Base-by-base conservation (phyloP, 2,888 invertebrate genomes). In the Aporophyla nigra region DNA sequence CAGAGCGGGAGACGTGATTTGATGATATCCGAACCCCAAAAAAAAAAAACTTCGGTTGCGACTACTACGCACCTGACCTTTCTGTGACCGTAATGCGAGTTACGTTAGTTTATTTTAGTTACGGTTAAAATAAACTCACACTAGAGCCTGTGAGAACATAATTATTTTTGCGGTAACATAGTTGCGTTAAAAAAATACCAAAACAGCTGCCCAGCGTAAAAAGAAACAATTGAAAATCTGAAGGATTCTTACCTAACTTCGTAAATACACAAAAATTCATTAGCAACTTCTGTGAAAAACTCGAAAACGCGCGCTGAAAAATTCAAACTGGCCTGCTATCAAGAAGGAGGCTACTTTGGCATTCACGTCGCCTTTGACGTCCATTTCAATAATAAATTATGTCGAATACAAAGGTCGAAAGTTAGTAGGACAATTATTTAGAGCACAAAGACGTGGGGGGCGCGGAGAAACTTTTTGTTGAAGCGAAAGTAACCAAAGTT, bases 321-420 rank as follows among this genome's bases (percentile, higher is more conserved):
- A 73, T 84, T 73, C 65, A 82, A 67, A 65, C 51, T 6, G 14
- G 0, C 33, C n/a, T 33, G 21, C 43, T 58, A n/a, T 71, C 76
- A 76, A 43, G 68, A n/a, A 62, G 40, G 58, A 0, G 19, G 54
- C 40, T 53, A 71, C 80, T 84, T 84, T 16, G 21, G 49, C 66
- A 85, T 83, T 83, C 73, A 54, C n/a, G 51, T 43, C 71, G 59
- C 10, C 66, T 70, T 85, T 65, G 46, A 70, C 71, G 85, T 56
- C 59, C 59, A 76, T 85, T 85, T 85, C 83, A 81, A 85, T 81
- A 83, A 85, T 85, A 81, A 83, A 71, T 82, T 71, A 54, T 56
- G 66, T 69, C 24, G 58, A 71, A 74, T 74, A 67, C 70, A 80
- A 74, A 81, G 63, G 72, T 58, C 46, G 27, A 66, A 69, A 70